Evolutionary conservation across 2,888 invertebrate genomes (phyloP).

Genomic region (Nemurella pictetii): DNA sequence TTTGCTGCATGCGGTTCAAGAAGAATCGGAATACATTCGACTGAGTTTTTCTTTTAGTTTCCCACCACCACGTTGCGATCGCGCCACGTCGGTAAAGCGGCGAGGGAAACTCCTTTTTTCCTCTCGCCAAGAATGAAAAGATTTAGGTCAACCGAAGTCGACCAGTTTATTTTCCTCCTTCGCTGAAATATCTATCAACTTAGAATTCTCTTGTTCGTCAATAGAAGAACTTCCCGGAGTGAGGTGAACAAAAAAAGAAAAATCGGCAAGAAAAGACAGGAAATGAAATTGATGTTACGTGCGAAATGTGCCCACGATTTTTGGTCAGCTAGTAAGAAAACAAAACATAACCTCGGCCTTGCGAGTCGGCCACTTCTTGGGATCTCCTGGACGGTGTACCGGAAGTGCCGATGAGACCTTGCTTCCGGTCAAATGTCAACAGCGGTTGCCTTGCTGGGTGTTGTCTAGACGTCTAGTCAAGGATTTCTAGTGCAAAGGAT

Average conservation of each 20-base stretch:
- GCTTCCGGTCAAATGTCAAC: not conserved
- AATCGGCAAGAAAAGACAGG: not conserved
- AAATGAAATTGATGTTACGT: not conserved
- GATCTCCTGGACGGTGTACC: not conserved
- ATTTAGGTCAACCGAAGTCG: not conserved
- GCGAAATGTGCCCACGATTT: not conserved
- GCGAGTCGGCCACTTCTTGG: too few species aligned
- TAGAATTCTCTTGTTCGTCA: not conserved
- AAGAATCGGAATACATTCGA: not conserved
- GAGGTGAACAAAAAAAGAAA: not conserved
- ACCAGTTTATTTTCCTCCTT: not conserved
- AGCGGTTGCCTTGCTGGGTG: too few species aligned
- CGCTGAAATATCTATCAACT: not conserved
- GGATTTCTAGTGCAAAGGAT: too few species aligned
- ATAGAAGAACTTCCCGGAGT: not conserved
- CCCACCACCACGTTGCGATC: not conserved
- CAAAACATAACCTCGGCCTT: too few species aligned
- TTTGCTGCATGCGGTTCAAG: too few species aligned
- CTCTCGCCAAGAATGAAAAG: not conserved
- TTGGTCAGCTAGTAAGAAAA: not conserved
- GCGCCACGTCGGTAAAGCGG: not conserved
- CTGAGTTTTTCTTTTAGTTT: not conserved
- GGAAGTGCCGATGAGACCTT: not conserved
- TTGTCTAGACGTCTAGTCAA: too few species aligned
- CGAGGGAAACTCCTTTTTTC: not conserved